Evolutionary conservation across 2,113 vertebrate species (phyloP), one percentile per base, ranked within the genome.

Genomic region (Struthidea cinerea): DNA sequence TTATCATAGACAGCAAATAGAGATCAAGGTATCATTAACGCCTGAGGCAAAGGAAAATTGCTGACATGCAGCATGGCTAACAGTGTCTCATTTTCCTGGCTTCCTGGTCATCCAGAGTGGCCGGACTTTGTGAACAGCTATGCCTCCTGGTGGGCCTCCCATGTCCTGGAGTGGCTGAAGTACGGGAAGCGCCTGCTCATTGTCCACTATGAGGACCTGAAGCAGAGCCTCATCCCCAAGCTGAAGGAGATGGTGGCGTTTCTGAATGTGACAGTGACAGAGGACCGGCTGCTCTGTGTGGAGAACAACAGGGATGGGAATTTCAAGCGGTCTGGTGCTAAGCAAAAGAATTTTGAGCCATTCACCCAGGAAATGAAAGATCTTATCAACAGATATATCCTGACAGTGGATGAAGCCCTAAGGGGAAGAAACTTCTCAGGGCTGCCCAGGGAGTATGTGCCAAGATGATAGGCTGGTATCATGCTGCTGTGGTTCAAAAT

Each of bases 81-180:
- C 16, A 4, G 1, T 23, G 23, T 90, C 39, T 59, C 39, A 0
- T 77, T 82, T 70, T 47, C 30, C 64, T 10, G 16, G 3, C 71
- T 49, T 74, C 56, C 32, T 5, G 11, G 1, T 32, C 20, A 2
- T 44, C 4, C 75, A 99, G 99, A 99, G 57, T 99, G 99, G 99
- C 98, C 99, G 0, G 99, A 99, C 28, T 99, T 99, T 2, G 99
- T 99, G 37, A 98, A 97, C 94, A 98, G 98, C 96, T 99, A 99
- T 1, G 98, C 98, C 0, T 98, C 99, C 0, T 99, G 99, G 99
- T 99, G 99, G 99, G 98, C 98, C 4, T 99, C 99, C 7, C 99
- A 99, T 0, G 98, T 98, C 10, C 95, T 99, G 46, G 98, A 99
- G 96, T 99, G 99, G 99, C 98, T 99, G 16, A 98, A 97, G 52